Conservation (phyloP, 2,888 invertebrate genomes). For the Octonoba sinensis region DNA sequence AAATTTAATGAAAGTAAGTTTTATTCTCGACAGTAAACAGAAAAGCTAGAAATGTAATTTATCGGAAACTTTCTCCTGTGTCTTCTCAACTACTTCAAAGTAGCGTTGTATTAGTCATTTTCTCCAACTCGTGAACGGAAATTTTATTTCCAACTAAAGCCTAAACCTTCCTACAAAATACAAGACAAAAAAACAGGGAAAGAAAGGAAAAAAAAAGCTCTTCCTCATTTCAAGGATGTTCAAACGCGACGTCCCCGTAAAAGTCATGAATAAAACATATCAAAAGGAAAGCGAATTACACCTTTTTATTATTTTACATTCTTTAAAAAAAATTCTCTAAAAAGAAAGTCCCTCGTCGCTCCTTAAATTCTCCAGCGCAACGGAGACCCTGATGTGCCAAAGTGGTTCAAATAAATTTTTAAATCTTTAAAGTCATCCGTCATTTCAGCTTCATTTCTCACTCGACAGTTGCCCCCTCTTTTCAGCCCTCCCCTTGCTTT, state of each 20-base stretch:
- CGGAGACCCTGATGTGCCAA: constrained; percentile 23
- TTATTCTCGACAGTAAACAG: too few relatives aligned
- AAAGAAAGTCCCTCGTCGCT: constrained; percentile 45
- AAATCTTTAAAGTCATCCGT: constrained; percentile 62
- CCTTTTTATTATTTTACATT: constrained; percentile 31
- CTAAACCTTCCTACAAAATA: constrained; percentile 12
- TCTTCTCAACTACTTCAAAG: too few relatives aligned
- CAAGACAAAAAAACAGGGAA: constrained; percentile 13
- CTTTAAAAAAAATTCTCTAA: constrained; percentile 1
- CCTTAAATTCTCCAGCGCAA: constrained; percentile 41
- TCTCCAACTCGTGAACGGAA: constrained; percentile 44
- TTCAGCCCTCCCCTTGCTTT: constrained; percentile 12
- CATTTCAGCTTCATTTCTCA: constrained; percentile 58
- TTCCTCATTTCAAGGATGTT: constrained; percentile 16
- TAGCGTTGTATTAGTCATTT: too few relatives aligned
- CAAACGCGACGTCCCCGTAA: constrained; percentile 44
- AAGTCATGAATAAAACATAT: constrained; percentile 62
- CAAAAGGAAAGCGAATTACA: constrained; percentile 45
- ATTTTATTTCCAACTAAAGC: constrained; percentile 35
- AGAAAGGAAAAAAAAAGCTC: constrained; percentile 10
- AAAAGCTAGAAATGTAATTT: too few relatives aligned
- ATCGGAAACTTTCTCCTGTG: too few relatives aligned
- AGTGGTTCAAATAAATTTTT: constrained; percentile 61
- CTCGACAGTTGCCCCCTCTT: constrained; percentile 47
- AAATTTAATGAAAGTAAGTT: too few relatives aligned